Evolutionary conservation across 2,888 invertebrate genomes (phyloP).

Genomic region (Apamea crenata): DNA sequence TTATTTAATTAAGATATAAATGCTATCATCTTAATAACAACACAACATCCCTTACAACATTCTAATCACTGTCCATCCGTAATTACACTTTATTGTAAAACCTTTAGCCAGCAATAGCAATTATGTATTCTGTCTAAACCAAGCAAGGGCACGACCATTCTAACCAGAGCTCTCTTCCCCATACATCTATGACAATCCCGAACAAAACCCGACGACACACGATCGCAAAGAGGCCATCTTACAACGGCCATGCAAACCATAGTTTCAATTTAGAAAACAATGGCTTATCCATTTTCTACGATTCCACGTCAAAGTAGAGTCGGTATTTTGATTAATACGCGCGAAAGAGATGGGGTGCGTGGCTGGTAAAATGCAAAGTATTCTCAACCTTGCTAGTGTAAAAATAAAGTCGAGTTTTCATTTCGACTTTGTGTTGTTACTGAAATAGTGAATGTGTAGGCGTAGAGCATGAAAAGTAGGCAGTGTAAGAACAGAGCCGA

Average conservation of each 20-base stretch:
- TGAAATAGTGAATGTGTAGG: conserved; percentile 89
- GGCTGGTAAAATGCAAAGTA: conserved; percentile 62
- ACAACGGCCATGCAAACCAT: conserved; percentile 82
- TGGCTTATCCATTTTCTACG: conserved; percentile 90
- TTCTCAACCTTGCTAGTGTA: conserved; percentile 74
- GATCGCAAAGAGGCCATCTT: conserved; percentile 74
- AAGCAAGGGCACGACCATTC: conserved; percentile 74
- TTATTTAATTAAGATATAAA: conserved; percentile 50
- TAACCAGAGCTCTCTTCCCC: conserved; percentile 69
- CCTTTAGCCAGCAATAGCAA: conserved; percentile 81
- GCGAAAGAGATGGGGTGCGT: conserved; percentile 88
- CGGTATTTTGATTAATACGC: conserved; percentile 90
- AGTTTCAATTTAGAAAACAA: conserved; percentile 90
- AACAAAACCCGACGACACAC: conserved; percentile 48
- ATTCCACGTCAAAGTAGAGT: conserved; percentile 90
- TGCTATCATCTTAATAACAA: conserved; percentile 69
- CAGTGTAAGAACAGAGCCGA: conserved; percentile 84
- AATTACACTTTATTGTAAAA: conserved; percentile 72
- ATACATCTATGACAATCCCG: conserved; percentile 63
- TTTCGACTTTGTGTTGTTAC: conserved; percentile 76
- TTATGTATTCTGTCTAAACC: conserved; percentile 87
- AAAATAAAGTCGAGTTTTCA: conserved; percentile 79
- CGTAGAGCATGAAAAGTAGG: conserved; percentile 90
- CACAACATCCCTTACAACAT: conserved; percentile 75
- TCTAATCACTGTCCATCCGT: conserved; percentile 79